These are phyloP conservation scores for Actinia equina DNA, from an alignment of 64 coral and sea anemone genomes.

Conservation along the genomic window DNA sequence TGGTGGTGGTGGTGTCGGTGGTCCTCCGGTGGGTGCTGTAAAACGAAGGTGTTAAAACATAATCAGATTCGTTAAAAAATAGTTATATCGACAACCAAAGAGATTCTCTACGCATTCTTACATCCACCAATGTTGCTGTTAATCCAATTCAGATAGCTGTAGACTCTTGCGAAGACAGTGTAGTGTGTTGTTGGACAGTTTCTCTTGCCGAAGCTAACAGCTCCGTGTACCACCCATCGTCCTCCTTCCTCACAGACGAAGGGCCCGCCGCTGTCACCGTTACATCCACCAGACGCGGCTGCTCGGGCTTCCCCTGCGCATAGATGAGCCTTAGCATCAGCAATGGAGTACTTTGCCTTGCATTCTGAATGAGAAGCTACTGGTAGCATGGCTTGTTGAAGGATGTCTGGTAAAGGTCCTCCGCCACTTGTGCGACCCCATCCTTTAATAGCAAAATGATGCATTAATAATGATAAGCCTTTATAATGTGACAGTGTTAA, in stretches of 20 bases:
- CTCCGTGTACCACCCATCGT: constrained; percentile 57
- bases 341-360: constrained; percentile 26
- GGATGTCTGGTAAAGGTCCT: constrained; percentile 39
- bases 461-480: neutral
- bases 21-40: neutral
- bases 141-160: constrained; percentile 59
- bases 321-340: constrained; percentile 53
- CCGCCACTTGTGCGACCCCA: constrained; percentile 48
- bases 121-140: constrained; percentile 22
- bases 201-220: constrained; percentile 52
- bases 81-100: neutral
- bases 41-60: neutral
- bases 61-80: neutral
- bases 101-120: neutral
- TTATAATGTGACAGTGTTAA: neutral
- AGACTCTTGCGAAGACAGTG: constrained; percentile 55
- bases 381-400: constrained; percentile 70
- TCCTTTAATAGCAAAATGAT: constrained; percentile 15
- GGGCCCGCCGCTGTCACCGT: constrained; percentile 60
- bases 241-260: constrained; percentile 59
- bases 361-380: constrained; percentile 58
- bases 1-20: neutral
- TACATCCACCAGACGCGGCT: constrained; percentile 61
- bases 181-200: constrained; percentile 66
- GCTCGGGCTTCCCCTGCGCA: constrained; percentile 68